A percentile compares a stretch with the other conserved stretches of the same genome.
Evolutionary conservation across 2,797 vertebrate genomes (phyloP).

Genomic region (Paedocypris micromegethes): DNA sequence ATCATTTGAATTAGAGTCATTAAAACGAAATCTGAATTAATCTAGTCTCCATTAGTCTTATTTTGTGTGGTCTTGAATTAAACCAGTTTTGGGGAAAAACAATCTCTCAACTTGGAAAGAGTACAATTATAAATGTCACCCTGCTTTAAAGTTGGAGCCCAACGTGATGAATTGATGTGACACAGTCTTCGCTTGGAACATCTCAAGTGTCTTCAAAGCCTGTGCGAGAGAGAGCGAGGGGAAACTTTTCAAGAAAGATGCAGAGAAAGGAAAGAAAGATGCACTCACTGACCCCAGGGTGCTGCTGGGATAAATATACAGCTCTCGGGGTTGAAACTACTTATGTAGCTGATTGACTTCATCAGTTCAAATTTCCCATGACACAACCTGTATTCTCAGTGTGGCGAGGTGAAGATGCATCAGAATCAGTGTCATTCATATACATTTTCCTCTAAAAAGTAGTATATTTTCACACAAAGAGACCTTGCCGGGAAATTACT

Average conservation of each 20-base stretch:
- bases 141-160: conserved; percentile 25
- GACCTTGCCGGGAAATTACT: no score
- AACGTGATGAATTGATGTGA: conserved; percentile 36
- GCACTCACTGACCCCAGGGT: conserved; percentile 19
- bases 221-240: neutral
- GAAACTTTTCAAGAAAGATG: neutral
- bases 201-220: conserved; percentile 4
- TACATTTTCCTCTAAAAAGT: no score
- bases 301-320: conserved; percentile 10
- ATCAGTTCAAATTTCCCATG: neutral
- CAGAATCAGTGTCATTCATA: neutral
- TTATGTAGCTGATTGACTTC: neutral
- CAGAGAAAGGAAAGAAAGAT: neutral
- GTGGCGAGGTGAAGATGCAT: neutral
- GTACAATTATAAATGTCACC: conserved; percentile 24
- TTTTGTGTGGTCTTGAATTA: conserved; percentile 8
- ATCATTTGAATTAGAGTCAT: no score
- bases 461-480: no score
- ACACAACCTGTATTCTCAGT: conserved; percentile 1
- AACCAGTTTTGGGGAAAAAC: no score
- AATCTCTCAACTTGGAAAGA: neutral
- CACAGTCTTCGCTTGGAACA: conserved; percentile 34
- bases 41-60: conserved; percentile 12
- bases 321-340: conserved; percentile 16
- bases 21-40: no score